Evolutionary conservation across 2,888 invertebrate genomes (phyloP), one percentile per base, ranked within the genome.

Genomic region (Oasisia sp.): DNA sequence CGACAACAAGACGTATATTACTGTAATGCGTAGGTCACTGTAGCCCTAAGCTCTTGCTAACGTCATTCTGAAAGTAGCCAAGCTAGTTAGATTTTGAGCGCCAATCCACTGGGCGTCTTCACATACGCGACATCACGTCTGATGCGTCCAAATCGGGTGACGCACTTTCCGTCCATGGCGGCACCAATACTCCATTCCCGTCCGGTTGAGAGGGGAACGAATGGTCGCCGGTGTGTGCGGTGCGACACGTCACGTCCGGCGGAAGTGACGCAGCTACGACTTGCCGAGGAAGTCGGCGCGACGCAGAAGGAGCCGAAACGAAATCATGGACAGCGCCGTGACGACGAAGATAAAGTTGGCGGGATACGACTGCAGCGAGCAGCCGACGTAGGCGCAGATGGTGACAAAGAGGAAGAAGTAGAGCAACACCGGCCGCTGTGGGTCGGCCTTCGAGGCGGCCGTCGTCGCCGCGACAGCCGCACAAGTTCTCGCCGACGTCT

Each of bases 301-400:
- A 74, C n/a, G 74, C 74, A 74, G 74, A 27, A 74, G 74, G 74
- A 74, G 74, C n/a, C 74, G 74, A 74, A 74, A 74, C 74, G 74
- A 74, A 74, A 74, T 27, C 27, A 74, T n/a, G 27, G 74, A 74
- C 74, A 74, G 74, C 7, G 74, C 74, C 19, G 74, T 74, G 27
- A 74, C 74, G 74, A 74, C 74, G n/a, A 74, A 74, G 74, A 74
- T 74, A 27, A 74, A 74, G 74, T 74, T 74, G 74, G 27, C 74
- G 0, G 74, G 74, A 27, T 74, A 74, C 27, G 74, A 19, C 27
- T 74, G 74, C n/a, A 74, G 7, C 19, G 19, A 19, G n/a, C 74
- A 74, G 74, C 74, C 74, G 4, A 19, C 74, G n/a, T n/a, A 74
- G 74, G 74, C 74, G n/a, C 74, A 74, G 74, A 19, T 5, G 27